phyloP scores from a whole-genome alignment of 1,140 invertebrate genomes.

The Drosophila triauraria region DNA sequence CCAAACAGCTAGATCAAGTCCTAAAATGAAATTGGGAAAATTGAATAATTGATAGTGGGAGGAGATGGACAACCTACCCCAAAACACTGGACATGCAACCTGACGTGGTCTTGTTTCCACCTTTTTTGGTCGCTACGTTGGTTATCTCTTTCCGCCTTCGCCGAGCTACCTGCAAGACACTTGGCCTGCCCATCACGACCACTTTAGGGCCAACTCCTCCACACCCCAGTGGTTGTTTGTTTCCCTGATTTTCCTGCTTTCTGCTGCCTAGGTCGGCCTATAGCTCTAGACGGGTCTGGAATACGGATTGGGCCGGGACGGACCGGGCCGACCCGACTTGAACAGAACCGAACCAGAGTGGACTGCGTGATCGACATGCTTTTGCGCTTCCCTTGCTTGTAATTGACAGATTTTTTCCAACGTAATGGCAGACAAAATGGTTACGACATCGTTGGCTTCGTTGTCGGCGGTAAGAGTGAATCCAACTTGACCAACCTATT shows the following conservation, averaged over 20 bases:
- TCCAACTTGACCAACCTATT: slow-evolving; percentile 20
- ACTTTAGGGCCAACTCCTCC: slow-evolving; percentile 12
- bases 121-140: slow-evolving; percentile 6
- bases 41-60: slow-evolving; percentile 23
- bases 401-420: slow-evolving; percentile 77
- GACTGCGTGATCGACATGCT: slow-evolving; percentile 69
- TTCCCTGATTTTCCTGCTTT: slow-evolving; percentile 27
- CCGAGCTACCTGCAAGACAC: slow-evolving; percentile 17
- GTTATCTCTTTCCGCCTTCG: background rate
- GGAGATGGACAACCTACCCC: background rate
- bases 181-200: slow-evolving; percentile 28
- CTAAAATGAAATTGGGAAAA: slow-evolving; percentile 18
- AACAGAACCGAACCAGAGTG: slow-evolving; percentile 15
- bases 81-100: slow-evolving; percentile 40
- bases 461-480: slow-evolving; percentile 33
- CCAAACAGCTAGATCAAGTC: slow-evolving; percentile 13
- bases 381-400: slow-evolving; percentile 74
- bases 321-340: slow-evolving; percentile 16
- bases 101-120: slow-evolving; percentile 41
- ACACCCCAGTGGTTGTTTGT: slow-evolving; percentile 39
- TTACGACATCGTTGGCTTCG: slow-evolving; percentile 54
- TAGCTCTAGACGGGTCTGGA: slow-evolving; percentile 8
- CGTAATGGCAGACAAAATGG: slow-evolving; percentile 73
- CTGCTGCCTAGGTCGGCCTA: slow-evolving; percentile 11
- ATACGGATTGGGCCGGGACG: slow-evolving; percentile 5